A percentile compares a stretch with the other conserved stretches of the same genome.
Evolutionary conservation across 2,113 vertebrate genomes (phyloP).

Genomic region (Lynx canadensis): DNA sequence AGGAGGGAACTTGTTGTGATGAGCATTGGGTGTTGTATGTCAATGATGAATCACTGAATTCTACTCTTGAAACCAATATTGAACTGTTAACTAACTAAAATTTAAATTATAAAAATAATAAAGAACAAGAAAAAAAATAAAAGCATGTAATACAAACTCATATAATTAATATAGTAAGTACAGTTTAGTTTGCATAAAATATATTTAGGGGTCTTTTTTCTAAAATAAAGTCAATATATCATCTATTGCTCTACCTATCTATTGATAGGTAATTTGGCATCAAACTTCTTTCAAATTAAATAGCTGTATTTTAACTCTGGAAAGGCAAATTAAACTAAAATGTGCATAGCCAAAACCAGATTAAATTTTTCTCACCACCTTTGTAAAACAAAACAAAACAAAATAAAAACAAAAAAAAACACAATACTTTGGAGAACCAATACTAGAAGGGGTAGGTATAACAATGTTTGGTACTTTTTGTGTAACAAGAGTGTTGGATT

Average conservation of each 20-base stretch:
- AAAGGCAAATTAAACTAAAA: background rate
- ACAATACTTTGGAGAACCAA: background rate
- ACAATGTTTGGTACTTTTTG: background rate
- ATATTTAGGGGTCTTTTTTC: background rate
- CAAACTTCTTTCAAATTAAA: background rate
- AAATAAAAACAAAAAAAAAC: background rate
- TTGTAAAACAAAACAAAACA: background rate
- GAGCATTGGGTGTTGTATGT: too few species aligned
- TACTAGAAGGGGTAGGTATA: background rate
- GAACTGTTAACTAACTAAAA: too few species aligned
- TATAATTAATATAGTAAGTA: background rate
- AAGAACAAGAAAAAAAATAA: too few species aligned
- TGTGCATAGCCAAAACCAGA: background rate
- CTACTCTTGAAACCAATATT: too few species aligned
- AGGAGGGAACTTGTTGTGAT: too few species aligned
- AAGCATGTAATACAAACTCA: background rate
- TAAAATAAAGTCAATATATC: background rate
- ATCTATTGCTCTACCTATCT: background rate
- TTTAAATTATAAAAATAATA: too few species aligned
- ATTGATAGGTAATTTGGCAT: background rate
- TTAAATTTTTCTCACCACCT: background rate
- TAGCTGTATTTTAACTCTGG: background rate
- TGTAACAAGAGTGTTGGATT: background rate
- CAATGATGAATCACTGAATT: too few species aligned
- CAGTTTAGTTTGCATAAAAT: background rate